Evolutionary conservation across 2,797 vertebrate species (phyloP), one percentile per base, ranked within the genome.

Genomic region (Myripristis murdjan): DNA sequence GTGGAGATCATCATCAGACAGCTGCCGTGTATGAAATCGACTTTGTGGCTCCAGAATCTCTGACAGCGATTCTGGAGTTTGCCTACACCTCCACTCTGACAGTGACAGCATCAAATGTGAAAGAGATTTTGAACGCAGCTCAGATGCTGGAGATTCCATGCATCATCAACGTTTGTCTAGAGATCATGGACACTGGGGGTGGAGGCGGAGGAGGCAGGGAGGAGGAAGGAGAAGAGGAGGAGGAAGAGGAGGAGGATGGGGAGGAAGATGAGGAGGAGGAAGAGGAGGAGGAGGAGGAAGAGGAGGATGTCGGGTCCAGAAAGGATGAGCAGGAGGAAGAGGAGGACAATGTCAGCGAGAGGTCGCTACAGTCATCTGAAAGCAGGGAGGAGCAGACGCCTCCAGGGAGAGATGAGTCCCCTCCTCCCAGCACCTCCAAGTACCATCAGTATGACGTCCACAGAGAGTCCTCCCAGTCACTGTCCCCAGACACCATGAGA

Each of bases 51-150:
- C 97, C 97, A 0, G 98, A 99, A 76, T 97, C 96, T 1, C 96
- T 99, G 91, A 96, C 97, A 0, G 98, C 98, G 87, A 99, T 99
- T 89, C 90, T 99, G 12, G 98, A 99, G 91, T 99, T 99, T 0
- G 97, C 98, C 75, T 99, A 99, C 93, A 99, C 98, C 1, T 99
- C 98, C 3, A 99, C 98, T 0, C 95, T 99, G 75, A 99, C 98
- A 2, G 96, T 99, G 87, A 99, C 98, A 0, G 91, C 96, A 16
- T 95, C 97, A 51, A 98, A 99, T 0, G 94, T 99, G 26, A 97
- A 97, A 86, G 96, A 99, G 90, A 98, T 99, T 90, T 95, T 99
- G 79, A 96, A 94, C 0, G 97, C 98, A 0, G 98, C 98, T 16
- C 94, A 96, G 91, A 95, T 99, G 95, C 93, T 99, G 83, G 98